Evolutionary conservation across 2,888 invertebrate species (phyloP), one percentile per base, ranked within the genome.

Genomic region (Ectemnius lituratus): DNA sequence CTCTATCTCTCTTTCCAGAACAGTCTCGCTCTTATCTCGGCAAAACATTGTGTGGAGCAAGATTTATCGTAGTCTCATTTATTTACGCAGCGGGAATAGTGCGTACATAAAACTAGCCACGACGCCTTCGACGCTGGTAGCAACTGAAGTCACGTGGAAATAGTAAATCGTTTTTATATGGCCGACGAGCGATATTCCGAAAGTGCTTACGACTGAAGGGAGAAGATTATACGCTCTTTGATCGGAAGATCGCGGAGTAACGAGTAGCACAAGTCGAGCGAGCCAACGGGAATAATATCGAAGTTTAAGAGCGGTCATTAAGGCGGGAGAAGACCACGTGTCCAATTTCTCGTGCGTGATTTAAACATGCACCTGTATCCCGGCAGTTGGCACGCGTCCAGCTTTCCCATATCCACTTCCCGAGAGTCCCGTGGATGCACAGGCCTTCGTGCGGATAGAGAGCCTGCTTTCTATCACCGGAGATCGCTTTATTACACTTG

Each of bases 361-460:
- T 37, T 37, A 37, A 37, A 37, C 73, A 75, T 70, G 73, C 78
- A 80, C 79, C 77, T 73, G 75, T 77, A 80, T 76, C 75, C 75
- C 78, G 11, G 18, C 73, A 75, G 70, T 81, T 88, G 89, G 87
- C 88, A 65, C 58, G 65, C 69, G 70, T 81, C 85, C 84, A 84
- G 76, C 67, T 73, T 84, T 83, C 84, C 83, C n/a, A 52, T 52
- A 87, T 88, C 37, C 37, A 88, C 88, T 88, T 88, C 86, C 84
- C 78, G 84, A 85, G 86, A 84, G 79, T 82, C 79, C 79, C 14
- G 52, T 79, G 80, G 82, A 84, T 84, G 85, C 84, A 8, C 37
- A 37, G 37, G 37, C 37, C 37, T 81, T 71, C 79, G 74, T 47
- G 60, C 58, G n/a, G n/a, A n/a, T 11, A 0, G 46, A 28, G 70